phyloP scores from a whole-genome alignment of 2,888 invertebrate genomes.

The Drosophila lutescens region DNA sequence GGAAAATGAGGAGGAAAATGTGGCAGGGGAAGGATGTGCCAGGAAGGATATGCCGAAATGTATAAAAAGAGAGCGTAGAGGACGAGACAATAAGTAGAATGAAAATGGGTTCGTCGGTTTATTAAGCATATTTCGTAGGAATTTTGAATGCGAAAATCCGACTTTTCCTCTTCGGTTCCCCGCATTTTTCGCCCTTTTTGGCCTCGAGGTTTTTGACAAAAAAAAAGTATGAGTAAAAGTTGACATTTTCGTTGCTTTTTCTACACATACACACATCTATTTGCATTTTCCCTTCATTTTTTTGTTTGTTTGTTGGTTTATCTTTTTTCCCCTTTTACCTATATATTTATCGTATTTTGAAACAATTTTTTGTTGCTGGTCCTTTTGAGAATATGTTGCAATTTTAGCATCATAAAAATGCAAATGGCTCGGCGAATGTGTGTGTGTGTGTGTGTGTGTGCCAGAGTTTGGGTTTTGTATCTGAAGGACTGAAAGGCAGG shows the following conservation, averaged over 20 bases:
- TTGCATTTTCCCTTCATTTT: constrained; percentile 19
- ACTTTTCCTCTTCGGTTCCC: constrained; percentile 10
- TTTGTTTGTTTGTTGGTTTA: not conserved
- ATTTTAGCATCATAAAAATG: constrained; percentile 55
- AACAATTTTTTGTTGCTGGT: constrained; percentile 24
- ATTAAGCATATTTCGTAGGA: constrained; percentile 57
- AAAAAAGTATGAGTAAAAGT: constrained; percentile 20
- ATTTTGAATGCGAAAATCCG: constrained; percentile 51
- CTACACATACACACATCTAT: constrained; percentile 18
- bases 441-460: too few relatives aligned
- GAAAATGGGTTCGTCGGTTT: constrained; percentile 60
- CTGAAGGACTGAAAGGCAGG: not conserved
- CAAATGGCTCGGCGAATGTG: constrained; percentile 37
- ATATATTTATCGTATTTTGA: constrained; percentile 43
- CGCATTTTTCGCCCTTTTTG: not conserved
- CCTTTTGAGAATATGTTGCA: constrained; percentile 45
- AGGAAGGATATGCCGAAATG: not conserved
- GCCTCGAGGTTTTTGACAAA: constrained; percentile 20
- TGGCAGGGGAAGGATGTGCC: not conserved
- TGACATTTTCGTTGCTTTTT: constrained; percentile 22
- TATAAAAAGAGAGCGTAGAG: not conserved
- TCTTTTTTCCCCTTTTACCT: constrained; percentile 4
- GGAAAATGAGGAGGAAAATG: not conserved
- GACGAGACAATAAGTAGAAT: constrained; percentile 37
- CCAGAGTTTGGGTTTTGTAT: not conserved